Percentiles rank a stretch among this genome's conserved stretches.
Conservation (phyloP, 2,888 invertebrate species). For the Diachrysia chrysitis region DNA sequence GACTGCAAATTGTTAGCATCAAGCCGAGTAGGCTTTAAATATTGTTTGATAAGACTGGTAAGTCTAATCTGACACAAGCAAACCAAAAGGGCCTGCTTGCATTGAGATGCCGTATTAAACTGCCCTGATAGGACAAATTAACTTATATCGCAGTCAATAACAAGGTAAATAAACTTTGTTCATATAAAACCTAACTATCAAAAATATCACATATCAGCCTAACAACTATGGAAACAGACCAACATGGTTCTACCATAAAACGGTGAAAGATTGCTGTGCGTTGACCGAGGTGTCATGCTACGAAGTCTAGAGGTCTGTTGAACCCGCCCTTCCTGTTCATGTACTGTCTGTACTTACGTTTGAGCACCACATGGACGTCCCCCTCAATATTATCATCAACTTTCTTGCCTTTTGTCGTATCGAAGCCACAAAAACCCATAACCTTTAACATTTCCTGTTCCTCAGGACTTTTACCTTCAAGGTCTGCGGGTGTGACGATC, state of each 20-base stretch:
- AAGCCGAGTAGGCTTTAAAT: slow-evolving; percentile 47
- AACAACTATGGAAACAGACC: slow-evolving; percentile 51
- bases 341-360: slow-evolving; percentile 99
- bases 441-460: slow-evolving; percentile 98
- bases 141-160: slow-evolving; percentile 8
- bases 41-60: slow-evolving; percentile 15
- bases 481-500: slow-evolving; percentile 93
- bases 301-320: slow-evolving; percentile 99
- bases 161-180: slow-evolving; percentile 38
- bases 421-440: slow-evolving; percentile 99
- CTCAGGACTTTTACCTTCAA: slow-evolving; percentile 96
- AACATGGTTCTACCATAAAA: slow-evolving; percentile 22
- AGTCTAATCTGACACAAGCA: neutral
- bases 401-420: slow-evolving; percentile 98
- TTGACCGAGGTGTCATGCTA: slow-evolving; percentile 89
- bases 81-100: neutral
- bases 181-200: slow-evolving; percentile 57
- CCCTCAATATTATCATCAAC: slow-evolving; percentile 98
- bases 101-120: slow-evolving; percentile 28
- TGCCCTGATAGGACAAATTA: neutral
- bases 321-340: slow-evolving; percentile 99
- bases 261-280: slow-evolving; percentile 35
- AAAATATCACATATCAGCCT: slow-evolving; percentile 71
- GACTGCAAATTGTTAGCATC: slow-evolving; percentile 32
- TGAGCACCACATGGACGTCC: slow-evolving; percentile 98